Evolutionary conservation across 1,140 invertebrate species (phyloP), one percentile per base, ranked within the genome.

Genomic region (Plectrocnemia conspersa): DNA sequence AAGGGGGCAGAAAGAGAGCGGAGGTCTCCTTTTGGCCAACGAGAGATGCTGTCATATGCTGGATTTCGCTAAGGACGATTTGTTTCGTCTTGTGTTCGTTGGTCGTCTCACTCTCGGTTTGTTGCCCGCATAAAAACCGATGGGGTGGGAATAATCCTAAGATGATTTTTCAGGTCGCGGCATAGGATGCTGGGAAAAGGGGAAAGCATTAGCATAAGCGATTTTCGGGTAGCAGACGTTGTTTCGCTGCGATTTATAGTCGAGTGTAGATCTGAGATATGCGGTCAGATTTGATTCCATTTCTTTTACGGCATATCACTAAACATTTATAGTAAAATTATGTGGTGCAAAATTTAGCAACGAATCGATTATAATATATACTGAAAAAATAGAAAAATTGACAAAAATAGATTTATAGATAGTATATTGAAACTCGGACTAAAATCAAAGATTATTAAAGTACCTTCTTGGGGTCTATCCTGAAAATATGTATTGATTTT

Each of bases 21-120:
- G 18, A 16, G 27, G 19, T 15, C 24, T 18, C 33, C 33, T 10
- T 19, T 10, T 38, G 5, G 35, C 35, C 6, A 15, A 38, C 35
- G 9, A 21, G 5, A 9, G 40, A 19, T 16, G 7, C 21, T 16
- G 59, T 57, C 56, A 61, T 61, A 61, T 61, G 59, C 55, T 61
- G 52, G 59, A 55, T 61, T 54, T 61, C 52, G 33, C 44, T 55
- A 55, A 58, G 59, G 59, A 58, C 59, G 59, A 61, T 61, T 61
- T 61, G 59, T 61, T 58, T 61, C 54, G 59, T 47, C 55, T 54
- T 57, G 54, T 54, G 45, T 56, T 23, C 48, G 48, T n/a, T n/a
- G n/a, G n/a, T n/a, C 19, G 4, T 25, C 22, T 41, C 24, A 16
- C 45, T 50, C 33, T 36, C 54, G 42, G 41, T 48, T 48, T 52